Evolutionary conservation across 2,888 invertebrate species (phyloP), one percentile per base, ranked within the genome.

Genomic region (Formica aserva): DNA sequence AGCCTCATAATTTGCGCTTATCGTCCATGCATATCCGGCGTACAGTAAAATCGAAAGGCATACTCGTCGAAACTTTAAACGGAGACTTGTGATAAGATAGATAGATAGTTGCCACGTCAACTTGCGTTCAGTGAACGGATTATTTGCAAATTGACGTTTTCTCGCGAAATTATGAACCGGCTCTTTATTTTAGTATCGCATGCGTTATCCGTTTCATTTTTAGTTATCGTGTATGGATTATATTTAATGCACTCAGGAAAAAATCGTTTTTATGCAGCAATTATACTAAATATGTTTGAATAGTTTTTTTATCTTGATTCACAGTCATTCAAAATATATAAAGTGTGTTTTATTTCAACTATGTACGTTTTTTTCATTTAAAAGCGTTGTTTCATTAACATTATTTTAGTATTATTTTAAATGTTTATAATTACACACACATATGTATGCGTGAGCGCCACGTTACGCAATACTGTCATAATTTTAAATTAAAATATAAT

Each of bases 21-120:
- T 76, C 48, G 13, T 76, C 22, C 6, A 29, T 45, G 62, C 26
- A 26, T 26, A 48, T 29, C 18, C 45, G 22, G 0, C n/a, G 18
- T 26, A 5, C n/a, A n/a, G 26, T 41, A 41, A 29, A 77, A 67
- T 77, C 67, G 29, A 67, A 29, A 77, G 69, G n/a, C n/a, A 52
- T n/a, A 52, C 48, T 18, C 1, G 48, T 48, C 18, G 45, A 45
- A 45, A n/a, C 18, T 52, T 8, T 52, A 15, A 52, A 29, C 5
- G 29, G 6, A 29, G 11, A 6, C 38, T 67, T n/a, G 2, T 41
- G 77, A 77, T 77, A 77, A 76, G 62, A 3, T n/a, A 18, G 18
- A 35, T 11, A 63, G 67, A 77, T 77, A 41, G 38, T 57, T 29
- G n/a, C 77, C 15, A 67, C 29, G n/a, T 67, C 55, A 41, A 55